phyloP scores from a whole-genome alignment of 2,113 vertebrate genomes.

The Chelonoidis abingdonii region DNA sequence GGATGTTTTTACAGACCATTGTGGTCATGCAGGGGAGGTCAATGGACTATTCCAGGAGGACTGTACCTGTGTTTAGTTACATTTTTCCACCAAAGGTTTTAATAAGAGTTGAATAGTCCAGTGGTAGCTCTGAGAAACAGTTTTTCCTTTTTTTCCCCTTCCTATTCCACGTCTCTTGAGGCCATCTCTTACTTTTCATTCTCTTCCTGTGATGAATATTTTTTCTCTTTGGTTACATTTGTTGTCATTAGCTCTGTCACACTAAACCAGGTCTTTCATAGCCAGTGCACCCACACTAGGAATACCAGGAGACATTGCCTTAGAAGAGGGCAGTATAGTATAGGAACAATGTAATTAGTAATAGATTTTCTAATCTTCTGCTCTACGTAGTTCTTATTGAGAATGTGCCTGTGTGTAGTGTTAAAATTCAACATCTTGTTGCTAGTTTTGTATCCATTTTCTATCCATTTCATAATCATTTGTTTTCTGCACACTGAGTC shows the following conservation, averaged over 20 bases:
- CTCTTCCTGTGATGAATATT: neutral
- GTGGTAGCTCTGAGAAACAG: neutral
- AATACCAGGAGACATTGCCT: neutral
- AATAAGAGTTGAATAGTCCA: rapidly evolving
- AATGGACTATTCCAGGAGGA: neutral
- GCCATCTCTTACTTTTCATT: neutral
- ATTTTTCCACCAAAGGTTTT: rapidly evolving
- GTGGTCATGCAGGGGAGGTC: rapidly evolving
- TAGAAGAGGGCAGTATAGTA: neutral
- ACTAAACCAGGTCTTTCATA: neutral
- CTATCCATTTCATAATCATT: neutral
- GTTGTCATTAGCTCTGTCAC: neutral
- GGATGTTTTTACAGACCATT: rapidly evolving
- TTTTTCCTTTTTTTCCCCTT: no score
- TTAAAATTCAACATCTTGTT: neutral
- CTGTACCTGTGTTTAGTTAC: neutral
- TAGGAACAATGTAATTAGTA: neutral
- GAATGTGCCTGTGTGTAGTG: neutral
- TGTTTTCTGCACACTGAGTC: neutral
- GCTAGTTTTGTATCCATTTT: neutral
- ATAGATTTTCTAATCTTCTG: neutral
- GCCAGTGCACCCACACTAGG: neutral
- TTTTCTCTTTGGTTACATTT: rapidly evolving
- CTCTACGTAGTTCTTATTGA: neutral
- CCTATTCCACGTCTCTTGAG: rapidly evolving